Evolutionary conservation across 2,888 invertebrate species (phyloP).

Genomic region (Parnassius mnemosyne): DNA sequence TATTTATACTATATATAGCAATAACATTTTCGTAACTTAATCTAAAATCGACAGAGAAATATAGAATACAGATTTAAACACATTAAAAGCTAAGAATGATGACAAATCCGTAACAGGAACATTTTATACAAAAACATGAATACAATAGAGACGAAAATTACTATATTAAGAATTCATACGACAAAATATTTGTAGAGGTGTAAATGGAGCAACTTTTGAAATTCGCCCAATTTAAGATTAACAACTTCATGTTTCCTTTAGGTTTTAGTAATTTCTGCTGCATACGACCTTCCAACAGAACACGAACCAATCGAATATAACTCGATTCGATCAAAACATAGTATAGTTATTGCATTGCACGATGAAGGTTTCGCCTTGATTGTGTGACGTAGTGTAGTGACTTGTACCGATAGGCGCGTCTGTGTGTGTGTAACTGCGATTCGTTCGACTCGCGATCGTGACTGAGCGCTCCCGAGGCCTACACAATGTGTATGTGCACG

Average conservation of each 20-base stretch:
- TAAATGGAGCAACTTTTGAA: background rate
- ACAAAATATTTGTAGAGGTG: no score
- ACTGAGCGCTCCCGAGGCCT: no score
- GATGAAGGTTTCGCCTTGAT: no score
- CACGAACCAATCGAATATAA: conserved; percentile 8
- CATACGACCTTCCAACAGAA: conserved; percentile 4
- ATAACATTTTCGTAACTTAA: conserved; percentile 26
- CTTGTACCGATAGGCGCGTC: no score
- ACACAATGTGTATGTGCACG: no score
- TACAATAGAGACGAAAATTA: conserved; percentile 21
- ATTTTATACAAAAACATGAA: conserved; percentile 36
- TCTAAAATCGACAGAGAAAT: conserved; percentile 37
- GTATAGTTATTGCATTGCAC: no score
- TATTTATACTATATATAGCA: conserved; percentile 1
- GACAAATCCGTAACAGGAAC: conserved; percentile 73
- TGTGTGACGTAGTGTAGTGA: no score
- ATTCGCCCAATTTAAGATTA: background rate
- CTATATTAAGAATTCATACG: no score
- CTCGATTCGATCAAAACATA: background rate
- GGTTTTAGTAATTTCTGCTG: conserved; percentile 19
- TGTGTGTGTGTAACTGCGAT: no score
- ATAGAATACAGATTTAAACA: conserved; percentile 38
- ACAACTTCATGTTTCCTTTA: background rate
- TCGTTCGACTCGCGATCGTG: no score
- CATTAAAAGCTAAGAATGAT: conserved; percentile 41